phyloP scores from a whole-genome alignment of 1,140 invertebrate genomes.

The Drosophila hydei region DNA sequence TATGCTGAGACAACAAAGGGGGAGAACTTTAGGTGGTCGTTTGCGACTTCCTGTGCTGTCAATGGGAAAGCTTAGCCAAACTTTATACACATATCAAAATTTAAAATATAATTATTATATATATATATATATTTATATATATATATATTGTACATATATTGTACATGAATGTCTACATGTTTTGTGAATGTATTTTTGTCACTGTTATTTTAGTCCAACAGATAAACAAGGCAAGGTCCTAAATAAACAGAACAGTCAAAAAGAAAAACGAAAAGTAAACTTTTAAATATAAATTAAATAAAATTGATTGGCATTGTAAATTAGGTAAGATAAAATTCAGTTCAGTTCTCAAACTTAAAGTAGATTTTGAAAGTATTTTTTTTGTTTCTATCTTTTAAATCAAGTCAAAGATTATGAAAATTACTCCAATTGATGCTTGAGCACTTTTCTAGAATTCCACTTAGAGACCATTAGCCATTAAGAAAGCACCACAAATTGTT shows the following conservation, averaged over 20 bases:
- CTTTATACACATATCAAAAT: constrained; percentile 57
- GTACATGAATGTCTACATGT: constrained; percentile 4
- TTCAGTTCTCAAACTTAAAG: too few species aligned
- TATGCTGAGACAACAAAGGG: constrained; percentile 49
- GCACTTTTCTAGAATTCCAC: constrained; percentile 26
- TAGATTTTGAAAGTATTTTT: too few species aligned
- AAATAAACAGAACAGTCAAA: constrained; percentile 62
- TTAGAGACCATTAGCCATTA: constrained; percentile 48
- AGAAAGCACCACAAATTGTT: constrained; percentile 59
- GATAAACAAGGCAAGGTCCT: constrained; percentile 71
- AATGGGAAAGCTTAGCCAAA: constrained; percentile 29
- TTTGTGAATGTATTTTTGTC: constrained; percentile 9
- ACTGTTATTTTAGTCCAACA: constrained; percentile 65
- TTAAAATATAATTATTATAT: constrained; percentile 70
- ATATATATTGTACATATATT: constrained; percentile 10
- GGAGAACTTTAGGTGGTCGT: not conserved
- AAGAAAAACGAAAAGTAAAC: constrained; percentile 61
- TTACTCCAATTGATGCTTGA: constrained; percentile 59
- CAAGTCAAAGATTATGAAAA: constrained; percentile 18
- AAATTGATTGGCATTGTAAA: constrained; percentile 14
- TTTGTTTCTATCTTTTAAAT: too few species aligned
- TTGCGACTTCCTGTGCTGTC: not conserved
- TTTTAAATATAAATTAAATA: constrained; percentile 75
- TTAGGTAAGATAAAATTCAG: too few species aligned
- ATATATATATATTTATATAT: not conserved